Evolutionary conservation across 2,797 vertebrate genomes (phyloP).

Genomic region (Acropternis orthonyx): DNA sequence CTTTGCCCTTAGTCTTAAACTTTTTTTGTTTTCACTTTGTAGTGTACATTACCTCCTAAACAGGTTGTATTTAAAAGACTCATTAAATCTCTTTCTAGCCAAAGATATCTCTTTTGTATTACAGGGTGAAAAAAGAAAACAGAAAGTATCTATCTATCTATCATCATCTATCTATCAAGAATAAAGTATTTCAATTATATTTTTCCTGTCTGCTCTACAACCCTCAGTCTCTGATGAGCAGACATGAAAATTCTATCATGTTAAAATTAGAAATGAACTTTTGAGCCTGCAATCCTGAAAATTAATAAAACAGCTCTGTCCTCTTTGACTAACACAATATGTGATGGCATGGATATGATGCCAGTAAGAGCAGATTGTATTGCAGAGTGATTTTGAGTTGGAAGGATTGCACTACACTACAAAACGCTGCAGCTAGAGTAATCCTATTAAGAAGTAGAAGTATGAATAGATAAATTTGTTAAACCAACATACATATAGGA

Average conservation of each 20-base stretch:
- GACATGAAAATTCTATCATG: neutral
- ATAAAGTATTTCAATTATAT: neutral
- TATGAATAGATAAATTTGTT: slow-evolving; percentile 5
- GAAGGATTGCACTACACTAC: neutral
- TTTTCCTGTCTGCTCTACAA: neutral
- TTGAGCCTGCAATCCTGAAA: neutral
- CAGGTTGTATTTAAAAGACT: neutral
- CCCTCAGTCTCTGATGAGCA: neutral
- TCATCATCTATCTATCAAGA: neutral
- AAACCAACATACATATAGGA: neutral
- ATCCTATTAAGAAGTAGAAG: neutral
- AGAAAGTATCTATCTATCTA: neutral
- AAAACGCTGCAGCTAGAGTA: neutral
- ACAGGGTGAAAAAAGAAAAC: neutral
- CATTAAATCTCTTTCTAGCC: neutral
- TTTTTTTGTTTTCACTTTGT: neutral
- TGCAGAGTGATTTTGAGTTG: neutral
- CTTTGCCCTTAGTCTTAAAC: neutral
- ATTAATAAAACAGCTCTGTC: neutral
- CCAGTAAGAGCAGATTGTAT: neutral
- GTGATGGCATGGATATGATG: neutral
- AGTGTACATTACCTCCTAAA: neutral
- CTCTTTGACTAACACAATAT: neutral
- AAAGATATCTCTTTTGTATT: neutral
- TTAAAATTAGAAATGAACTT: slow-evolving; percentile 18